A percentile compares a stretch with the other conserved stretches of the same genome.
phyloP scores from a whole-genome alignment of 2,113 vertebrate genomes.

The Corythornis cristatus region DNA sequence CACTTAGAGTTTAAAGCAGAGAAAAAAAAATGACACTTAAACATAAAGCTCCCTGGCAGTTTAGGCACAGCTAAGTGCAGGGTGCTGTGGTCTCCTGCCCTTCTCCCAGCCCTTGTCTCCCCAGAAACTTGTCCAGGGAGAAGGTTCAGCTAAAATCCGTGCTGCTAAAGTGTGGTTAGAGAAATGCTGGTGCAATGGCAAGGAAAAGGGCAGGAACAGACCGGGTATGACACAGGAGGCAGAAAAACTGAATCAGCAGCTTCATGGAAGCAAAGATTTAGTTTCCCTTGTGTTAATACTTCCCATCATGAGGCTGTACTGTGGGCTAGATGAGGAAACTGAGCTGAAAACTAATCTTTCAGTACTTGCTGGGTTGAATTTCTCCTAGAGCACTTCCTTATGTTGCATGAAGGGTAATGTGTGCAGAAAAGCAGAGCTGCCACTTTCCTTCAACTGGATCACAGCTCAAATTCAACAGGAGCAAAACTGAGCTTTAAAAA shows the following conservation, averaged over 20 bases:
- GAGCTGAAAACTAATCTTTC: background rate
- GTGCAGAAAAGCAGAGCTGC: background rate
- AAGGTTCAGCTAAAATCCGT: background rate
- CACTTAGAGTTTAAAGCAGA: background rate
- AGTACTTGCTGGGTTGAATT: background rate
- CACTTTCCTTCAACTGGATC: background rate
- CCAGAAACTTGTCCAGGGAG: background rate
- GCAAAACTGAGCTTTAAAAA: background rate
- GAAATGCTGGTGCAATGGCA: background rate
- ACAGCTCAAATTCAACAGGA: background rate
- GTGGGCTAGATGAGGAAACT: background rate
- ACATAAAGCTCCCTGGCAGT: background rate
- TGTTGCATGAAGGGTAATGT: rapidly evolving
- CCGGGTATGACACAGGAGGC: background rate
- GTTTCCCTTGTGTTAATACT: background rate
- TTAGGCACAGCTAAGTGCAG: background rate
- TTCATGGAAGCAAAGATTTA: background rate
- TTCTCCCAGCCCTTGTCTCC: background rate
- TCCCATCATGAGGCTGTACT: background rate
- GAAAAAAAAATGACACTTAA: background rate
- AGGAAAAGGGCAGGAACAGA: background rate
- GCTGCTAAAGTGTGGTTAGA: background rate
- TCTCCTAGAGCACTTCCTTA: background rate
- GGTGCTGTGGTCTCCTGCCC: background rate
- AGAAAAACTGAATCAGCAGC: background rate